phyloP scores from a whole-genome alignment of 1,140 invertebrate genomes.

The Drosophila melanica region DNA sequence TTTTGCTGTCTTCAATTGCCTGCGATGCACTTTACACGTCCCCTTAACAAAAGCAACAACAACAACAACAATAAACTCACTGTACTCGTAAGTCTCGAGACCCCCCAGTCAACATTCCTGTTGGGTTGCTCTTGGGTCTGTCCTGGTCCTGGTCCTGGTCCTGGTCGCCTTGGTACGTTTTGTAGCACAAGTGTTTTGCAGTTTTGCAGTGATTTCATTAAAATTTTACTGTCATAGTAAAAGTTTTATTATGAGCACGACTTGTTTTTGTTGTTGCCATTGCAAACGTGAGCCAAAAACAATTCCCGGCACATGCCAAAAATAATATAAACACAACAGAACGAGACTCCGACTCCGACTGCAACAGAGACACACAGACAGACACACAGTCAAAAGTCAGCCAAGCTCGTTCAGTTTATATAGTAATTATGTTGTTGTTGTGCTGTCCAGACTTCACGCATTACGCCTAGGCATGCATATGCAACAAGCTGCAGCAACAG shows the following conservation, averaged over 20 bases:
- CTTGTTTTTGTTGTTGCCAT: conserved; percentile 28
- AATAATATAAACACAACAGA: conserved; percentile 48
- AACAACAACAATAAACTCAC: conserved; percentile 26
- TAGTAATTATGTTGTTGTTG: conserved; percentile 58
- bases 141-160: background rate
- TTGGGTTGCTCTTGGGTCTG: background rate
- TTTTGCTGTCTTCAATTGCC: conserved; percentile 38
- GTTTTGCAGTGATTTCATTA: conserved; percentile 76
- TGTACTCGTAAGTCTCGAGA: conserved; percentile 23
- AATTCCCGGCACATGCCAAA: conserved; percentile 51
- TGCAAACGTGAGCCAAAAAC: conserved; percentile 64
- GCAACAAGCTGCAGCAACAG: conserved; percentile 50
- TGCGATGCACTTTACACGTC: conserved; percentile 45
- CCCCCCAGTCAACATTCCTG: conserved; percentile 11
- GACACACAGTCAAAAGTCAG: conserved; percentile 50
- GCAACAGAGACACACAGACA: background rate
- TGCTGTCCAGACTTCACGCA: conserved; percentile 57
- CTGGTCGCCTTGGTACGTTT: conserved; percentile 23
- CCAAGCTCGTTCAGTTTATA: conserved; percentile 53
- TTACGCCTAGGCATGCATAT: conserved; percentile 56
- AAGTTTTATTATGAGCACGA: conserved; percentile 73
- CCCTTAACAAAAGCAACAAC: conserved; percentile 11
- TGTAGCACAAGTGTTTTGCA: conserved; percentile 57
- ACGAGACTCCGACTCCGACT: conserved; percentile 14
- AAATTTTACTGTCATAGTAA: conserved; percentile 77